phyloP scores from a whole-genome alignment of 2,113 vertebrate genomes.

The Microcebus jonahi region DNA sequence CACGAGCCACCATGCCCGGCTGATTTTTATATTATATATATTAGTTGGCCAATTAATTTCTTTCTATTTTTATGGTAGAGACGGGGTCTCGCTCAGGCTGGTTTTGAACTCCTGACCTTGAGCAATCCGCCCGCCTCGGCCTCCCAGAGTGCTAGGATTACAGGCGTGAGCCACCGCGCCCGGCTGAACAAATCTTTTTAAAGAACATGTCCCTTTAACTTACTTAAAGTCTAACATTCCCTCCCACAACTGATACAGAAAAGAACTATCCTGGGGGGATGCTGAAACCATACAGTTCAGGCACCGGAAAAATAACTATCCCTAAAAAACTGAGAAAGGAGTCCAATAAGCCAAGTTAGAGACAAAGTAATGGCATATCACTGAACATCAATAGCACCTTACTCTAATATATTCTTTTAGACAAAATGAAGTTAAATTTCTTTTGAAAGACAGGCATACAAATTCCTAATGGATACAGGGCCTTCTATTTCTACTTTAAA shows the following conservation, averaged over 20 bases:
- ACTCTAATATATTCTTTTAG: neutral
- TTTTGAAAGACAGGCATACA: neutral
- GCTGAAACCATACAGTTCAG: neutral
- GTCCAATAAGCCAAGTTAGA: neutral
- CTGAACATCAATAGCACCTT: neutral
- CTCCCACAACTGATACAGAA: neutral
- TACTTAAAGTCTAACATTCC: neutral
- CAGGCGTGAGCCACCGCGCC: too few species aligned
- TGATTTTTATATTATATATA: too few species aligned
- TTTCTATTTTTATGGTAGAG: too few species aligned
- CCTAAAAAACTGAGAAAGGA: constrained; percentile 2
- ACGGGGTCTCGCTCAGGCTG: too few species aligned
- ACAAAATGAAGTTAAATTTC: constrained; percentile 4
- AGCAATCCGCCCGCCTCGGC: too few species aligned
- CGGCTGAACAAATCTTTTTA: neutral
- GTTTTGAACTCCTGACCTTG: too few species aligned
- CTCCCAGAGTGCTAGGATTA: too few species aligned
- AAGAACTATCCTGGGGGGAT: neutral
- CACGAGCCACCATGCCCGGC: too few species aligned
- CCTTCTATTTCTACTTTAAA: constrained; percentile 20
- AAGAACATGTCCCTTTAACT: neutral
- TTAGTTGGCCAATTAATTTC: too few species aligned
- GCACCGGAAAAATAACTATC: neutral
- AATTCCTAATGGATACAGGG: neutral
- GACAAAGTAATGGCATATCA: neutral